A percentile compares a stretch with the other conserved stretches of the same genome.
Evolutionary conservation across 2,113 vertebrate species (phyloP).

Genomic region (Vicugna pacos): DNA sequence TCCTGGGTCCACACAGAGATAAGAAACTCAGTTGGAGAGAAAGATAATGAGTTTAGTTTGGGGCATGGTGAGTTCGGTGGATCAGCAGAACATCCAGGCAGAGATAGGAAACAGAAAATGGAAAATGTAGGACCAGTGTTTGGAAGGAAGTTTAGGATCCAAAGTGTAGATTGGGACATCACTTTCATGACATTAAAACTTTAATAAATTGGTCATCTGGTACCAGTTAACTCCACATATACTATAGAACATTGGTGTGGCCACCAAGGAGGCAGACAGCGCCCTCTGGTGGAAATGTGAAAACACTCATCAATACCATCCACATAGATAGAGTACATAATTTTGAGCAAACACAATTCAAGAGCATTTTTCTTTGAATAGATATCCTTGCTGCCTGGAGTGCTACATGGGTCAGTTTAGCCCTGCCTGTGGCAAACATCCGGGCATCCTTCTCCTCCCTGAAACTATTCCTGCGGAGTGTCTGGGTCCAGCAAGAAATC

Average conservation of each 20-base stretch:
- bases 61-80: not conserved
- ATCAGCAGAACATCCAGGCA: not conserved
- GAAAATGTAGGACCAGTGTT: not conserved
- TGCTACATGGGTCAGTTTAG: not conserved
- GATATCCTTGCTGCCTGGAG: not conserved
- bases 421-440: not conserved
- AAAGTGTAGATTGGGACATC: not conserved
- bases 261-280: constrained; percentile 38
- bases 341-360: constrained; percentile 19
- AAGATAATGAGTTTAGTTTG: not conserved
- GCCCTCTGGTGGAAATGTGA: constrained; percentile 44
- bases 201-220: not conserved
- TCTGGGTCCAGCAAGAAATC: not conserved
- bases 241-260: not conserved
- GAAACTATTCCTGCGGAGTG: not conserved
- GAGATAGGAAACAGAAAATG: constrained; percentile 27
- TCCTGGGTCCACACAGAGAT: not conserved
- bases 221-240: not conserved
- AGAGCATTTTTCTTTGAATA: not conserved
- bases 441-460: not conserved
- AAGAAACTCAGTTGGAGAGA: not conserved
- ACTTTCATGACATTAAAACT: not conserved
- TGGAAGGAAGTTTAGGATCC: not conserved
- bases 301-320: not conserved
- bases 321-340: not conserved